Evolutionary conservation across 2,888 invertebrate genomes (phyloP).

Genomic region (Meliscaeva auricollis): DNA sequence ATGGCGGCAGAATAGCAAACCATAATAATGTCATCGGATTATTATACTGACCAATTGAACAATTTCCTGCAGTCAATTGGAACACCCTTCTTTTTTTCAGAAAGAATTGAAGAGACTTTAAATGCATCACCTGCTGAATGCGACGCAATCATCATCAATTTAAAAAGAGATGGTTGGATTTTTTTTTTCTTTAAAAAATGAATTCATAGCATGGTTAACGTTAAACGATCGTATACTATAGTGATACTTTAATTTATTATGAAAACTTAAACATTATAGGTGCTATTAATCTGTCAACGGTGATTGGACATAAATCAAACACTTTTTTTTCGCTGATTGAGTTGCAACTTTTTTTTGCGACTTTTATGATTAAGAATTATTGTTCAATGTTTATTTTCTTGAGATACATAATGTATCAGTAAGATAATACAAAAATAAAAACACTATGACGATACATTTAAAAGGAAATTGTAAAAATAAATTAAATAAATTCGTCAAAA

Average conservation of each 20-base stretch:
- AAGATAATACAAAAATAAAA: no score
- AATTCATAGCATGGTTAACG: not conserved
- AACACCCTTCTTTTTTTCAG: not conserved
- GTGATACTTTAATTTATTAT: constrained; percentile 1
- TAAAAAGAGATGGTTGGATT: not conserved
- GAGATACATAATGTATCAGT: no score
- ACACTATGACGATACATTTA: no score
- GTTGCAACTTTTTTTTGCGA: not conserved
- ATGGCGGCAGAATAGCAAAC: not conserved
- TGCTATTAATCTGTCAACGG: constrained; percentile 8
- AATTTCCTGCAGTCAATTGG: constrained; percentile 25
- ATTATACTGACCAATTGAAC: constrained; percentile 14
- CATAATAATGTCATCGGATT: not conserved
- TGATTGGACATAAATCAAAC: constrained; percentile 8
- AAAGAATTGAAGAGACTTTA: not conserved
- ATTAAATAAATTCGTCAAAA: no score
- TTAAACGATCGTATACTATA: not conserved
- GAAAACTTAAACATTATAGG: not conserved
- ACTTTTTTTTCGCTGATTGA: not conserved
- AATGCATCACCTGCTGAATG: not conserved
- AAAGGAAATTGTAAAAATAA: no score
- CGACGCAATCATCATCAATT: not conserved
- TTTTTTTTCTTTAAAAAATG: not conserved
- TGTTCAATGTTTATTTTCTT: no score
- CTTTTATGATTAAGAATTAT: not conserved